Base-by-base conservation (phyloP, 2,113 vertebrate species). In the Calidris pugnax region DNA sequence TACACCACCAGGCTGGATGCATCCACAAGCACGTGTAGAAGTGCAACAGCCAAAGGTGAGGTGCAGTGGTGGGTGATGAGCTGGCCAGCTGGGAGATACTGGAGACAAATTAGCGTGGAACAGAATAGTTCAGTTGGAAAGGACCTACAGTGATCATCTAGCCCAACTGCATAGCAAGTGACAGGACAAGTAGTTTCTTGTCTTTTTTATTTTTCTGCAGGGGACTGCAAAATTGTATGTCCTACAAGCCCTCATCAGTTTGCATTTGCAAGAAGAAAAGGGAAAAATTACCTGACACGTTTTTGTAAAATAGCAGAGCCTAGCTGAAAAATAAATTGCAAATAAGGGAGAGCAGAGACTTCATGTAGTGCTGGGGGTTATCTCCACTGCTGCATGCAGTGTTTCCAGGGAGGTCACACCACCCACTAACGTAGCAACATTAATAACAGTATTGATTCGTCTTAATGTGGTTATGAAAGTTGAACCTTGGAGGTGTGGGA, bases 401-500 rank as follows among this genome's bases (percentile, higher is more conserved):
- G 2, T 62, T 92, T 90, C 71, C 76, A 95, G 96, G 56, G 64
- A 72, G 50, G 57, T 80, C 83, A 88, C 15, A 28, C 60, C 47
- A n/a, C 63, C 83, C 39, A 26, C 51, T 64, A 53, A 75, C 0
- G 4, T 30, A 78, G 68, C 64, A 68, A 8, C 6, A 1, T 75
- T 92, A 80, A 63, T 81, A 72, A 56, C 43, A 30, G 28, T 68
- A 89, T 90, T 86, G 90, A 95, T 94, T 95, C 84, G 47, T 67
- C 90, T 83, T 93, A 94, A 84, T 90, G 88, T 80, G 63, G 64
- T 67, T 94, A 75, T 72, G 86, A 78, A 93, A 95, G 76, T 72
- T 93, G 83, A 90, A 88, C 88, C 92, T 87, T 20, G 9, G 80
- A 92, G 88, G 64, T 90, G 80, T 88, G 60, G 88, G 76, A 89